Percentiles rank a stretch among this genome's conserved stretches.
Evolutionary conservation across 2,888 invertebrate genomes (phyloP).

Genomic region (Patella depressa): DNA sequence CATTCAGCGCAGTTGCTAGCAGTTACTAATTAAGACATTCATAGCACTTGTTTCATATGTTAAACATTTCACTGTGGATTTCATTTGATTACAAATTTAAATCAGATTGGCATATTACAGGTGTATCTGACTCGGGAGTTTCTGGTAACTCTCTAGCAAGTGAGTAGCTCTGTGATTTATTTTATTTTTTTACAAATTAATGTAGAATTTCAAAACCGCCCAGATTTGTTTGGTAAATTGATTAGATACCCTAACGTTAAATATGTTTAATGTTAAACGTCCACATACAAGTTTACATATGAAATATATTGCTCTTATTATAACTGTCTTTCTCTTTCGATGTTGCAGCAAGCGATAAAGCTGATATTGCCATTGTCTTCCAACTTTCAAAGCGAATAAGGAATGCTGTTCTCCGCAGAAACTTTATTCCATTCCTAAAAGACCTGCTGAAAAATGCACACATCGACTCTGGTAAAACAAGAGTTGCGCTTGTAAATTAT

Average conservation of each 20-base stretch:
- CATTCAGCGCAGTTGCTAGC: too few relatives aligned
- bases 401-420: constrained; percentile 41
- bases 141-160: constrained; percentile 4
- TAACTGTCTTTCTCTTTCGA: background rate
- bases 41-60: too few relatives aligned
- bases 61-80: too few relatives aligned
- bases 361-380: constrained; percentile 45
- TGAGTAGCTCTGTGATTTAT: background rate
- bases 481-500: constrained; percentile 64
- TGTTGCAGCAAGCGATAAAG: constrained; percentile 41
- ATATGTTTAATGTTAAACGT: too few relatives aligned
- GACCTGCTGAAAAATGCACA: constrained; percentile 39
- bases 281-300: too few relatives aligned
- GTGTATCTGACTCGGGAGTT: background rate
- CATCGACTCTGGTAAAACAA: constrained; percentile 44
- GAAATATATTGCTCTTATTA: too few relatives aligned
- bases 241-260: too few relatives aligned
- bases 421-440: constrained; percentile 39
- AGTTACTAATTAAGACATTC: too few relatives aligned
- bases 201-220: too few relatives aligned
- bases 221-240: too few relatives aligned
- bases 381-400: constrained; percentile 42
- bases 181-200: too few relatives aligned
- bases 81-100: too few relatives aligned
- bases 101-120: background rate